Conservation (phyloP, 2,888 invertebrate species). For the Microdon myrmicae region DNA sequence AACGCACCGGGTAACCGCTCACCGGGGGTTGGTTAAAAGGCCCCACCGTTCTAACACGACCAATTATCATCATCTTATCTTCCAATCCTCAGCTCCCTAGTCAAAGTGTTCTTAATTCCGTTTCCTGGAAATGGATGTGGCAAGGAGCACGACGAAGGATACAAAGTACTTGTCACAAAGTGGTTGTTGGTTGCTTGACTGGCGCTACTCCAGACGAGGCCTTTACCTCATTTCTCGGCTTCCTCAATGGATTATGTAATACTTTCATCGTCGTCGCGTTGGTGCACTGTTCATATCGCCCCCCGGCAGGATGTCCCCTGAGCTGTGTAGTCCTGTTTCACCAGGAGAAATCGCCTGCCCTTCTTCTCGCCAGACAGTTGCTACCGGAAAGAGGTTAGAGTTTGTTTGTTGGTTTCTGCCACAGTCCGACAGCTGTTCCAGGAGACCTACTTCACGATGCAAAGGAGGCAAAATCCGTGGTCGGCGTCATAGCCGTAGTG, state of each 20-base stretch:
- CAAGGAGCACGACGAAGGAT: background rate
- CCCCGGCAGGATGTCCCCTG: constrained; percentile 37
- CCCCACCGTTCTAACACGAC: no score
- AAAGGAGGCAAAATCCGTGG: no score
- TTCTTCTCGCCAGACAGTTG: constrained; percentile 9
- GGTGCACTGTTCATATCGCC: constrained; percentile 29
- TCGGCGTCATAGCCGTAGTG: no score
- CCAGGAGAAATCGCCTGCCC: constrained; percentile 19
- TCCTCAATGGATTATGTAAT: constrained; percentile 46
- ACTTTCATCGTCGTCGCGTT: constrained; percentile 42
- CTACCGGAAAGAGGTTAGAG: constrained; percentile 22
- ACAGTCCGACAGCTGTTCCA: constrained; percentile 41
- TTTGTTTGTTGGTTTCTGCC: constrained; percentile 14
- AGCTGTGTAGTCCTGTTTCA: constrained; percentile 18
- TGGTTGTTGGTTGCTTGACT: constrained; percentile 21
- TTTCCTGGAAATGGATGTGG: no score
- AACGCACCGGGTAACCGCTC: no score
- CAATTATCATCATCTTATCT: no score
- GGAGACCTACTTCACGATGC: constrained; percentile 23
- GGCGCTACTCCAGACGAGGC: constrained; percentile 23
- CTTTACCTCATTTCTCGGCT: constrained; percentile 41
- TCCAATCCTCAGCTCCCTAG: constrained; percentile 25
- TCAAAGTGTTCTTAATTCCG: no score
- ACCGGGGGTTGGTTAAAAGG: no score
- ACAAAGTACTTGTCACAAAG: constrained; percentile 30